Conservation (phyloP, 2,113 vertebrate species). For the Burhinus oedicnemus region DNA sequence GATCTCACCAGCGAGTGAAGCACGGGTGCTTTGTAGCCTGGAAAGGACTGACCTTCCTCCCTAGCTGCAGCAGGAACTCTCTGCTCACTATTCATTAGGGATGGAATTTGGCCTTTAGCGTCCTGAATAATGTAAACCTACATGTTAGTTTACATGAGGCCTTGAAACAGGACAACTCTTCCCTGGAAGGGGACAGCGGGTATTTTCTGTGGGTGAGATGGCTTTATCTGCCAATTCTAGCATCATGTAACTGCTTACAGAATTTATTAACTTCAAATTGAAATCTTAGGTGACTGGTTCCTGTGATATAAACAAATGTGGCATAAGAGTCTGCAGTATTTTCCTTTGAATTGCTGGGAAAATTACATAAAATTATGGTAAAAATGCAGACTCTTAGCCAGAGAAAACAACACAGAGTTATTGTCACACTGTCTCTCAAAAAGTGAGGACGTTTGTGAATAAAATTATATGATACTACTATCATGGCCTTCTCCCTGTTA, state of each 20-base stretch:
- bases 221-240: slow-evolving; percentile 12
- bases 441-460: not conserved
- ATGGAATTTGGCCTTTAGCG: not conserved
- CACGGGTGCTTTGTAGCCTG: rapidly evolving
- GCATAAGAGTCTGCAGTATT: slow-evolving; percentile 7
- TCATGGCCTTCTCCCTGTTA: not conserved
- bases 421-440: not conserved
- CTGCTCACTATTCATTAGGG: not conserved
- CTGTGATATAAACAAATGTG: slow-evolving; percentile 32
- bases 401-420: not conserved
- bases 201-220: not conserved
- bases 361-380: slow-evolving; percentile 34
- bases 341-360: slow-evolving; percentile 34
- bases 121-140: not conserved
- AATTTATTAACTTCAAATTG: slow-evolving; percentile 42
- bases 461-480: not conserved
- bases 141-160: not conserved
- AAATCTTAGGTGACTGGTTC: slow-evolving; percentile 34
- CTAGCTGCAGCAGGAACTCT: not conserved
- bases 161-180: not conserved
- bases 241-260: not conserved
- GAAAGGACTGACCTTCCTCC: not conserved
- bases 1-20: not conserved
- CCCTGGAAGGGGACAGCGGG: not conserved
- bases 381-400: slow-evolving; percentile 14